phyloP scores from a whole-genome alignment of 2,797 vertebrate species.

The Poliocrania exsul region DNA sequence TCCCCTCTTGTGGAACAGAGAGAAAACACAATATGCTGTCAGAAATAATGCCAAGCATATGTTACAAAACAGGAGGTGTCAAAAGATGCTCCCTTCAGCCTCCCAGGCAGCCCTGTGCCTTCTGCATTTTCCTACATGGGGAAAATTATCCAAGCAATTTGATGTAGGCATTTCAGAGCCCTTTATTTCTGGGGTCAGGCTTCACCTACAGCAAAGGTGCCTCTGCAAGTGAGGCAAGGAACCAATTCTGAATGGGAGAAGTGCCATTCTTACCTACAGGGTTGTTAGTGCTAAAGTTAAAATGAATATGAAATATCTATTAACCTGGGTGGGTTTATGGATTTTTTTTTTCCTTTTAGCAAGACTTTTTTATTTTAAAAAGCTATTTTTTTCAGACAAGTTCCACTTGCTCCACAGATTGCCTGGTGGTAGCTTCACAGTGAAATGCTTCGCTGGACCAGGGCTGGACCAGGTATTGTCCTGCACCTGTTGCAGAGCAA shows the following conservation, averaged over 20 bases:
- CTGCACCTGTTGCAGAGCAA: not conserved
- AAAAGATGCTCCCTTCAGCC: fast-evolving
- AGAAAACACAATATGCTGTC: not conserved
- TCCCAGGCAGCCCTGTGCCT: not conserved
- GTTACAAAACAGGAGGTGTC: not conserved
- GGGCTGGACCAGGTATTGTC: not conserved
- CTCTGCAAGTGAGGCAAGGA: not conserved
- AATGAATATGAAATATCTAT: not conserved
- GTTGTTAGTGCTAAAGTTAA: not conserved
- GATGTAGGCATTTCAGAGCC: not conserved
- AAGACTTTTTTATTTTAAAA: not conserved
- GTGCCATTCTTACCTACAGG: not conserved
- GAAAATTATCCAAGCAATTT: not conserved
- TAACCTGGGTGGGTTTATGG: not conserved
- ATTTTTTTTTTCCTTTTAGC: not conserved
- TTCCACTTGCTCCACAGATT: not conserved
- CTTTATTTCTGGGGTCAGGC: not conserved
- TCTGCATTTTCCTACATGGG: not conserved
- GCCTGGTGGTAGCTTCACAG: not conserved
- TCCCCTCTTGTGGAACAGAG: not conserved
- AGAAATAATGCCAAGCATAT: not conserved
- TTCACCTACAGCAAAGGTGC: not conserved
- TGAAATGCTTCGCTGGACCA: not conserved
- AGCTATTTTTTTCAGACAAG: not conserved
- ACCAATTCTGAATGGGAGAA: not conserved